Conservation (phyloP, 2,113 vertebrate species). For the Athene noctua region DNA sequence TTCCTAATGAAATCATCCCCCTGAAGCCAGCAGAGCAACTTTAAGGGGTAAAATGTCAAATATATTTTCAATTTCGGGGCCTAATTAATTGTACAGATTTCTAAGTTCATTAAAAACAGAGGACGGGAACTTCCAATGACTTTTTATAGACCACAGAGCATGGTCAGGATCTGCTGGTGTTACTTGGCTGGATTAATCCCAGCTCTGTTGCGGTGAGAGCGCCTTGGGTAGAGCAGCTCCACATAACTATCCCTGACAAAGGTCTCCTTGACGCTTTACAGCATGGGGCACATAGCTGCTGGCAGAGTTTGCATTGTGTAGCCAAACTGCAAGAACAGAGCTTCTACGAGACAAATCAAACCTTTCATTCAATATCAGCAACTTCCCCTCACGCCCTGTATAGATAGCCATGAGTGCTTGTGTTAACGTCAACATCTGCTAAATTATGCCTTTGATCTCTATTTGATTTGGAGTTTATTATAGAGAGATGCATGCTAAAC, state of each 20-base stretch:
- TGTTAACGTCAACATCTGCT: not conserved
- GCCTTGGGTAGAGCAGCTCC: not conserved
- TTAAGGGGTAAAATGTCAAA: not conserved
- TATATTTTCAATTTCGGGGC: not conserved
- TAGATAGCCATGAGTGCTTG: rapidly evolving
- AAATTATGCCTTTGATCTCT: not conserved
- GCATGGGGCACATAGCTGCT: not conserved
- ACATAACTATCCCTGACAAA: rapidly evolving
- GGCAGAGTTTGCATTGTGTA: not conserved
- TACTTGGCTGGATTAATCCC: not conserved
- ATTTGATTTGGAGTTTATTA: not conserved
- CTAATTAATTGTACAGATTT: not conserved
- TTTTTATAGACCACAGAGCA: not conserved
- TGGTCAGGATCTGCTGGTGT: not conserved
- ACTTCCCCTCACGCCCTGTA: not conserved
- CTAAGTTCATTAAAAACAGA: not conserved
- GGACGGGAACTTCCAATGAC: not conserved
- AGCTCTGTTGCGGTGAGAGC: not conserved
- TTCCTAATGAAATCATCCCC: not conserved
- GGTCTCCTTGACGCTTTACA: not conserved
- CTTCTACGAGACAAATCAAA: not conserved
- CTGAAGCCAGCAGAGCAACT: not conserved
- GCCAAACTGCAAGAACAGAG: not conserved
- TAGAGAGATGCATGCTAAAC: not conserved
- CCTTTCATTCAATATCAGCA: not conserved